These are phyloP conservation scores for Centroberyx gerrardi DNA, from an alignment of 2,797 vertebrate genomes.

Conservation along the genomic window DNA sequence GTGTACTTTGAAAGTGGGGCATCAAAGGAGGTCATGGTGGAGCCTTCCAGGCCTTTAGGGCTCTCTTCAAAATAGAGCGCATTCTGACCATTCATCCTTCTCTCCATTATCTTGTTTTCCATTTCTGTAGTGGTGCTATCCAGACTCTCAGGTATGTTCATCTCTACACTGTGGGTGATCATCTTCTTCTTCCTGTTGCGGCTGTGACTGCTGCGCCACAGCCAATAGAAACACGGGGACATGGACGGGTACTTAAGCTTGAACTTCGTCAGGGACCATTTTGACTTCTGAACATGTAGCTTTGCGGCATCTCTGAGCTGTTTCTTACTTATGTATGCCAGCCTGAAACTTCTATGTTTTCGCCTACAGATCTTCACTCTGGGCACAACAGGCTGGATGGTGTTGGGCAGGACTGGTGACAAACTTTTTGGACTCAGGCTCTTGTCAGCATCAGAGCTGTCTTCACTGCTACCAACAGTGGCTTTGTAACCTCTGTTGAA, in stretches of 20 bases:
- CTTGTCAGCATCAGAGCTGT: slow-evolving; percentile 82
- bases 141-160: slow-evolving; percentile 18
- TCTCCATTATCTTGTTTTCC: slow-evolving; percentile 21
- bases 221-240: slow-evolving; percentile 91
- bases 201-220: slow-evolving; percentile 86
- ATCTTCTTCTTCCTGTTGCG: slow-evolving; percentile 50
- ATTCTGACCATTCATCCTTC: background rate
- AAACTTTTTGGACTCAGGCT: slow-evolving; percentile 76
- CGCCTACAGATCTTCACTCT: slow-evolving; percentile 69
- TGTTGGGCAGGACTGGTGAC: slow-evolving; percentile 12
- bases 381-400: slow-evolving; percentile 25
- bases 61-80: slow-evolving; percentile 52
- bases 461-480: slow-evolving; percentile 75
- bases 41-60: slow-evolving; percentile 31
- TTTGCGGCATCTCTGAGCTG: slow-evolving; percentile 88
- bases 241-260: slow-evolving; percentile 91
- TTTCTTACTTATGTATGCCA: slow-evolving; percentile 88
- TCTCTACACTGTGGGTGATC: slow-evolving; percentile 19
- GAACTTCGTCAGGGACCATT: slow-evolving; percentile 90
- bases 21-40: slow-evolving; percentile 37
- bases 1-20: slow-evolving; percentile 64
- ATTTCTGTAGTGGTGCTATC: background rate
- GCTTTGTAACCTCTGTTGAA: slow-evolving; percentile 80
- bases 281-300: slow-evolving; percentile 85
- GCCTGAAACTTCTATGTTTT: slow-evolving; percentile 71